Conservation (phyloP, 2,113 vertebrate species). For the Seriola dumerili region DNA sequence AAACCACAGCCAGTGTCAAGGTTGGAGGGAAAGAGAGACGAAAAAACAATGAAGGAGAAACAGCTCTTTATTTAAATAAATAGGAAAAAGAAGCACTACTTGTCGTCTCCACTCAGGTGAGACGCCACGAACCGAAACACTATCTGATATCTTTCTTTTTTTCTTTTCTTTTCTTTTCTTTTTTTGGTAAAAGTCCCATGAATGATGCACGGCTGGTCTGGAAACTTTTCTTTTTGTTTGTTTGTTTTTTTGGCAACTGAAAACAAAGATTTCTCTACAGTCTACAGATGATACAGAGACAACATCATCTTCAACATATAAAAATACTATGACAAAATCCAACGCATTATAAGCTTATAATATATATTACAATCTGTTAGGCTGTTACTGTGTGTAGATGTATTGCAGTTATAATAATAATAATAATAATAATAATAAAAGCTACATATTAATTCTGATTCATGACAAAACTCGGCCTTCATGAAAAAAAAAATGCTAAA, state of each 20-base stretch:
- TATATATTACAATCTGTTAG: constrained; percentile 97
- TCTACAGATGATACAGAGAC: constrained; percentile 55
- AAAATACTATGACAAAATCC: constrained; percentile 95
- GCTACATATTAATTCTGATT: constrained; percentile 60
- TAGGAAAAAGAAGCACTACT: constrained; percentile 55
- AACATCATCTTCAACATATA: constrained; percentile 89
- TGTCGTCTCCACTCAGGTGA: constrained; percentile 26
- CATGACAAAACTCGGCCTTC: constrained; percentile 27
- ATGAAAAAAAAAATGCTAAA: constrained; percentile 42
- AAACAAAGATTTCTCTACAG: constrained; percentile 45
- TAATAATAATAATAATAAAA: constrained; percentile 44
- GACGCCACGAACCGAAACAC: constrained; percentile 24
- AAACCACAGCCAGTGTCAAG: constrained; percentile 24
- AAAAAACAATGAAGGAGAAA: constrained; percentile 30
- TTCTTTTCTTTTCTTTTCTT: background rate
- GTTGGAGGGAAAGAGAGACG: constrained; percentile 11
- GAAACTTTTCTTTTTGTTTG: background rate
- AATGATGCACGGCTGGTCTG: background rate
- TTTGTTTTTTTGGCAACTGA: constrained; percentile 35
- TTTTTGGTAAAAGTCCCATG: constrained; percentile 32
- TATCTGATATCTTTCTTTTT: background rate
- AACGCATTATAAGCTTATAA: constrained; percentile 83
- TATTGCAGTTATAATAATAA: constrained; percentile 60
- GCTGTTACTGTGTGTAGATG: constrained; percentile 88
- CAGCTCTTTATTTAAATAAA: constrained; percentile 79